Evolutionary conservation across 2,888 invertebrate genomes (phyloP), one percentile per base, ranked within the genome.

Genomic region (Parnassius glacialis): DNA sequence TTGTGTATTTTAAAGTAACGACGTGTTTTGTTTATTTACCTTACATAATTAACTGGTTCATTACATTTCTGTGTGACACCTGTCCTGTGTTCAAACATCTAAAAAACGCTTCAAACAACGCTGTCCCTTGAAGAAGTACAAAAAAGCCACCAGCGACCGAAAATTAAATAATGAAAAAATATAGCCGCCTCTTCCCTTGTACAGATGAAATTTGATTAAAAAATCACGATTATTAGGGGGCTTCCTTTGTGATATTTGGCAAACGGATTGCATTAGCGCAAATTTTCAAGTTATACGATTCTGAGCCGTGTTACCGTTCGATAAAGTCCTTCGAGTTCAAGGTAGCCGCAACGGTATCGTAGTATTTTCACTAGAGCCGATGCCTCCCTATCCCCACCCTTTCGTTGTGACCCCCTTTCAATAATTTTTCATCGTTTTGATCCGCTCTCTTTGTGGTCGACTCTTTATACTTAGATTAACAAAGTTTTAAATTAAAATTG

Each of bases 121-220:
- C 76, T 84, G 85, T 90, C 90, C 87, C 87, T 86, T 83, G 75
- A 87, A 90, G 89, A 82, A 86, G 83, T 83, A 75, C 76, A 80
- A 84, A 82, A 62, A 85, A 84, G 83, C 84, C 83, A 74, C 84
- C 80, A 84, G 80, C 84, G 74, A 82, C 85, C 84, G 84, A 90
- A 87, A 91, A 91, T 91, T 90, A 90, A 90, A 91, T 91, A 90
- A 90, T 90, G 90, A 90, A 90, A 90, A 91, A 90, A 90, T 90
- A 90, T 89, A 87, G 85, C 87, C 85, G 79, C 81, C 87, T 88
- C 88, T 87, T 86, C 87, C 89, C 88, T 88, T 87, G 84, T 87
- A 85, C 89, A 85, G 90, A 88, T 89, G 90, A 92, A 92, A 92
- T 92, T 92, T 92, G 92, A 92, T 92, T 92, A 92, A 92, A 92